Conservation (phyloP, 2,113 vertebrate genomes). For the Clarias magur region DNA sequence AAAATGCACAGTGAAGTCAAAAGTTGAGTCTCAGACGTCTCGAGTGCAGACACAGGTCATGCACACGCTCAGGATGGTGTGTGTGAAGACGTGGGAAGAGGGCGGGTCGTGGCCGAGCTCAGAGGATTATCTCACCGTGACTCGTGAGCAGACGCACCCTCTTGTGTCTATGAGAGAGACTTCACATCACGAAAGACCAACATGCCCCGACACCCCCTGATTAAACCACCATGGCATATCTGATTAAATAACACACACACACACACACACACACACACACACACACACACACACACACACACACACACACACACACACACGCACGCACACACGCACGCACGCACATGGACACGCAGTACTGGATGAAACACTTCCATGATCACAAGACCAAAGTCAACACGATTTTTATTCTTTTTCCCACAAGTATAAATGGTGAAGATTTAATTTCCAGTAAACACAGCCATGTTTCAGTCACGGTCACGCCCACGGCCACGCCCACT, state of each 20-base stretch:
- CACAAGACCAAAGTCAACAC: not conserved
- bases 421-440: not conserved
- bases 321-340: too few species aligned
- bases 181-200: conserved; percentile 59
- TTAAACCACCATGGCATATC: conserved; percentile 63
- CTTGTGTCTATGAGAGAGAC: conserved; percentile 53
- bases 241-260: conserved; percentile 61
- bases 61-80: not conserved
- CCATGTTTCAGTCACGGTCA: not conserved
- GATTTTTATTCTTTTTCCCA: not conserved
- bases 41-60: not conserved
- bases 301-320: not conserved
- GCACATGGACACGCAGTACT: not conserved
- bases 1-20: not conserved
- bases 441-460: not conserved
- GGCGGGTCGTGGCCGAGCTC: conserved; percentile 54
- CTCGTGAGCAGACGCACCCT: conserved; percentile 62
- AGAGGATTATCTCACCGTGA: conserved; percentile 64
- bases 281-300: not conserved
- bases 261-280: not conserved
- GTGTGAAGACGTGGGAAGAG: conserved; percentile 17
- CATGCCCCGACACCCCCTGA: conserved; percentile 52
- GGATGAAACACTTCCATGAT: not conserved
- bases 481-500: not conserved
- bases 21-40: not conserved